Conservation (phyloP, 2,113 vertebrate species). For the Amblyornis subalaris region DNA sequence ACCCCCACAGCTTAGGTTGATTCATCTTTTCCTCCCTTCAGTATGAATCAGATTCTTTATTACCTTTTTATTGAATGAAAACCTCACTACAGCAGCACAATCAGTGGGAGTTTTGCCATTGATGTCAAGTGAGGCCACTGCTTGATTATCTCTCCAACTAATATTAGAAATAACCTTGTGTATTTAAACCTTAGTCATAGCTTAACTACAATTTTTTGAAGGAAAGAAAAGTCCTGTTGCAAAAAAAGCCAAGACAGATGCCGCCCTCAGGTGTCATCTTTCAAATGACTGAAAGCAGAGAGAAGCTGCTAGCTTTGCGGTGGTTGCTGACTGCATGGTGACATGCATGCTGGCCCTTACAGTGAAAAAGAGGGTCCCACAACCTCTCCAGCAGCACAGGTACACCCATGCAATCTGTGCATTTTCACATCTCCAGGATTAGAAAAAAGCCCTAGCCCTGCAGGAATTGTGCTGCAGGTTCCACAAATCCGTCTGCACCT, state of each 20-base stretch:
- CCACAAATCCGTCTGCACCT: neutral
- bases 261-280: neutral
- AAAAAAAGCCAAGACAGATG: neutral
- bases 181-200: neutral
- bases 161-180: neutral
- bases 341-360: neutral
- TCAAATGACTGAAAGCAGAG: neutral
- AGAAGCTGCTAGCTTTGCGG: neutral
- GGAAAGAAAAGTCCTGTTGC: neutral
- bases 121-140: neutral
- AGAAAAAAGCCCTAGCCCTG: neutral
- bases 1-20: neutral
- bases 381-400: rapidly evolving
- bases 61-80: constrained; percentile 36
- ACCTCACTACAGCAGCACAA: neutral
- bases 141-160: neutral
- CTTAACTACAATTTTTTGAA: neutral
- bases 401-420: neutral
- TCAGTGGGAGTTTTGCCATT: neutral
- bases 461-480: neutral
- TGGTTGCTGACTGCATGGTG: neutral
- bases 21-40: constrained; percentile 9
- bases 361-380: neutral
- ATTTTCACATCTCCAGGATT: neutral
- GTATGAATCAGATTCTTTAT: constrained; percentile 4